Evolutionary conservation across 2,113 vertebrate genomes (phyloP).

Genomic region (Isurus oxyrinchus): DNA sequence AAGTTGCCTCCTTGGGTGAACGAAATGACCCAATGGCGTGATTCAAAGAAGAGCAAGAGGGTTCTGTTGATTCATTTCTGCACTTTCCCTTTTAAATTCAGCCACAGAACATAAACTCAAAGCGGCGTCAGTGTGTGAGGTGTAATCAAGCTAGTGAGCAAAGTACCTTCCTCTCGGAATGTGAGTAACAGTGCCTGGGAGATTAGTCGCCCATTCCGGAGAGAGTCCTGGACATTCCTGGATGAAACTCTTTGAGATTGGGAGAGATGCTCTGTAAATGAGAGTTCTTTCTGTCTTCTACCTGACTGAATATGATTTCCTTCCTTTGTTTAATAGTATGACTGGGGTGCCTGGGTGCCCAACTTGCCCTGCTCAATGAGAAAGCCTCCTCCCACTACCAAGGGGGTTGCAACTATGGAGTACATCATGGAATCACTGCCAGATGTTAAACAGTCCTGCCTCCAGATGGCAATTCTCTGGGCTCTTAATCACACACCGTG

Average conservation of each 20-base stretch:
- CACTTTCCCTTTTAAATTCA: too few species aligned
- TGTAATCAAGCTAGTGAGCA: too few species aligned
- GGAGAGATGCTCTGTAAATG: neutral
- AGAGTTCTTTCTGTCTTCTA: neutral
- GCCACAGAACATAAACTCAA: too few species aligned
- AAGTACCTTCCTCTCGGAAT: too few species aligned
- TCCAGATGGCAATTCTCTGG: conserved; percentile 65
- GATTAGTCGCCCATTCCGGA: too few species aligned
- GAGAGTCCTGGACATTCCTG: too few species aligned
- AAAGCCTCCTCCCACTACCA: neutral
- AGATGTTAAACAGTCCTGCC: conserved; percentile 60
- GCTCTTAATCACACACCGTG: conserved; percentile 56
- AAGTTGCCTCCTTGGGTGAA: neutral
- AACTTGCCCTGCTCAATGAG: conserved; percentile 66
- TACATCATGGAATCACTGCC: conserved; percentile 47
- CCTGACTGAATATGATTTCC: neutral
- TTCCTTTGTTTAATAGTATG: conserved; percentile 49
- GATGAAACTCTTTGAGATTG: neutral
- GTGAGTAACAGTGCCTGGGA: too few species aligned
- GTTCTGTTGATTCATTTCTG: too few species aligned
- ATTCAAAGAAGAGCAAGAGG: too few species aligned
- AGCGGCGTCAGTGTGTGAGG: too few species aligned
- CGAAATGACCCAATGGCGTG: too few species aligned
- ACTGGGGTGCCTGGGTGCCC: conserved; percentile 65
- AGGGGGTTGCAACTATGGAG: neutral